Base-by-base conservation (phyloP, 64 coral and sea anemone species). In the Montipora capricornis region DNA sequence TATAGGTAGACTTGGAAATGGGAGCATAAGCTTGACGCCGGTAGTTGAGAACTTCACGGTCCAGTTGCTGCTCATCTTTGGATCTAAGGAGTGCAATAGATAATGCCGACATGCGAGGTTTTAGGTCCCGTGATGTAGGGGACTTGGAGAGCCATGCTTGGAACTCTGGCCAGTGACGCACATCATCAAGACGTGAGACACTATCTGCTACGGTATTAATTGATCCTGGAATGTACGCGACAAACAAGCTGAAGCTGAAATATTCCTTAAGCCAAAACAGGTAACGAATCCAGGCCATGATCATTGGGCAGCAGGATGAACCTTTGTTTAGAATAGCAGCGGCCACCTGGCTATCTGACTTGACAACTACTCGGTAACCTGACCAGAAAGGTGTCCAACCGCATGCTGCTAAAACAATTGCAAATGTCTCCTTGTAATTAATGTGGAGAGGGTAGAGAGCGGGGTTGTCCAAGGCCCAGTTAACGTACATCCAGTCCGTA, bases 371-470 rank as follows among this genome's bases (percentile, higher is more conserved):
- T 9, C 7, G 29, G 29, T 29, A 29, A 29, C 29, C 29, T 29
- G 29, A 29, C 29, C 29, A 29, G 24, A 84, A 45, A 61, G 69
- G 80, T 16, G 90, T 71, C 80, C 81, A 92, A 73, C 57, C 46
- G 29, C 15, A 10, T 46, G 62, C 49, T 16, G 91, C 71, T 55
- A 77, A 47, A 64, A 68, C 51, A 20, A 84, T 82, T 47, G 49
- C 67, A 53, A 91, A 91, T 73, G 48, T 91, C 73, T 91, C 89
- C 73, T 91, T 91, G 17, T 91, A 91, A 68, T 91, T 91, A 64
- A 91, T 70, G 58, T 90, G 76, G 29, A 80, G 60, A 46, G 58
- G 59, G 75, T 60, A 90, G 17, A 90, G 53, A 44, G 62, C 57
- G 79, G 89, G 60, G 44, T 15, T 24, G 80, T 91, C 89, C 0